These are phyloP conservation scores for Tyto alba DNA, from an alignment of 2,113 vertebrate genomes.

Conservation along the genomic window DNA sequence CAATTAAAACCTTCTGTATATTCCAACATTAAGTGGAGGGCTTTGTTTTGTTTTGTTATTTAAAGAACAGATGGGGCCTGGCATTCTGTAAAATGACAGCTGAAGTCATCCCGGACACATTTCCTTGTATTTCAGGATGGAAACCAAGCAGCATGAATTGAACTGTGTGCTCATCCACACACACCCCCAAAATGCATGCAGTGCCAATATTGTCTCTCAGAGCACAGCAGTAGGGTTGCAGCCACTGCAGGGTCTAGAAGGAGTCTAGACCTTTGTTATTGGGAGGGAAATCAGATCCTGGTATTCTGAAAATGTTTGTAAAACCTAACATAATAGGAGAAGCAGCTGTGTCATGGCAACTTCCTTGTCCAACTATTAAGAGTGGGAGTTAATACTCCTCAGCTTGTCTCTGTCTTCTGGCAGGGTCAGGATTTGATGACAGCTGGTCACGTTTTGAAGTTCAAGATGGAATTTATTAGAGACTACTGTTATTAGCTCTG, in stretches of 20 bases:
- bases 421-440: background rate
- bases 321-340: background rate
- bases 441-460: background rate
- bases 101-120: background rate
- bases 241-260: background rate
- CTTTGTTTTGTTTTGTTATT: background rate
- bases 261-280: background rate
- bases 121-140: conserved; percentile 20
- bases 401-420: background rate
- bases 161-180: background rate
- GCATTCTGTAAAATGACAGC: conserved; percentile 23
- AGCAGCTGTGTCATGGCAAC: background rate
- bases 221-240: background rate
- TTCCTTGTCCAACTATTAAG: background rate
- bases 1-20: background rate
- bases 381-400: background rate
- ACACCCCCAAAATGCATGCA: background rate
- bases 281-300: background rate
- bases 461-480: conserved; percentile 19
- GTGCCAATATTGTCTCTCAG: background rate
- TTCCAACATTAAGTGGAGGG: background rate
- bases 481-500: background rate
- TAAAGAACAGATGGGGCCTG: conserved; percentile 27
- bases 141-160: background rate
- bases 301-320: background rate